A percentile compares a stretch with the other conserved stretches of the same genome.
Conservation (phyloP, 2,888 invertebrate species). For the Ganaspis brasiliensis region DNA sequence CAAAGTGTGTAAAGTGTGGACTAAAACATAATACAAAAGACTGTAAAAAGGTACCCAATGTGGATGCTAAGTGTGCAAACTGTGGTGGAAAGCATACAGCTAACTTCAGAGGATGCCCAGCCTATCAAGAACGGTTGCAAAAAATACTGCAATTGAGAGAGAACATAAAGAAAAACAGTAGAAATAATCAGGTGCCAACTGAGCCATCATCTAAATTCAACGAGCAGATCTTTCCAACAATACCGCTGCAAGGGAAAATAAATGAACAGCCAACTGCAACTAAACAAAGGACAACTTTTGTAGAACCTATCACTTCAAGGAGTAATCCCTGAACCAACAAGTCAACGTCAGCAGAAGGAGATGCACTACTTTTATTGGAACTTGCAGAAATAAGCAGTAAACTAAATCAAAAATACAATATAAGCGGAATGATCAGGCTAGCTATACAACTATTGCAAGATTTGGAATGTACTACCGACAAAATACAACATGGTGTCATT, state of each 20-base stretch:
- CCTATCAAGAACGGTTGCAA: constrained; percentile 53
- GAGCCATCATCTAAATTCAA: not conserved
- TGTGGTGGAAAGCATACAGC: constrained; percentile 62
- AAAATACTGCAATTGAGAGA: constrained; percentile 13
- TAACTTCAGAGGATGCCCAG: constrained; percentile 56
- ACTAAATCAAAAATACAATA: constrained; percentile 38
- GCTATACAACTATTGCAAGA: constrained; percentile 41
- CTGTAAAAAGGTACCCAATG: not conserved
- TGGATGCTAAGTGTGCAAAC: constrained; percentile 61
- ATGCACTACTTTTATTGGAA: constrained; percentile 25
- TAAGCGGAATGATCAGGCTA: constrained; percentile 46
- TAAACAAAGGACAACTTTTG: too few relatives aligned
- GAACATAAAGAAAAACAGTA: not conserved
- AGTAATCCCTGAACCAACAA: not conserved
- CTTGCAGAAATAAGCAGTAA: constrained; percentile 46
- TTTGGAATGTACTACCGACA: constrained; percentile 5
- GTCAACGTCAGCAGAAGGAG: not conserved
- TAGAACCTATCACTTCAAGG: too few relatives aligned
- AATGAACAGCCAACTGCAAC: too few relatives aligned
- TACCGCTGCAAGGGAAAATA: too few relatives aligned
- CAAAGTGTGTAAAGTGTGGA: not conserved
- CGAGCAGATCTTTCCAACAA: not conserved
- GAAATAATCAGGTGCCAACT: not conserved
- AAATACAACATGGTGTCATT: not conserved
- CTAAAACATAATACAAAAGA: not conserved